Base-by-base conservation (phyloP, 2,113 vertebrate genomes). In the Chinchilla lanigera region DNA sequence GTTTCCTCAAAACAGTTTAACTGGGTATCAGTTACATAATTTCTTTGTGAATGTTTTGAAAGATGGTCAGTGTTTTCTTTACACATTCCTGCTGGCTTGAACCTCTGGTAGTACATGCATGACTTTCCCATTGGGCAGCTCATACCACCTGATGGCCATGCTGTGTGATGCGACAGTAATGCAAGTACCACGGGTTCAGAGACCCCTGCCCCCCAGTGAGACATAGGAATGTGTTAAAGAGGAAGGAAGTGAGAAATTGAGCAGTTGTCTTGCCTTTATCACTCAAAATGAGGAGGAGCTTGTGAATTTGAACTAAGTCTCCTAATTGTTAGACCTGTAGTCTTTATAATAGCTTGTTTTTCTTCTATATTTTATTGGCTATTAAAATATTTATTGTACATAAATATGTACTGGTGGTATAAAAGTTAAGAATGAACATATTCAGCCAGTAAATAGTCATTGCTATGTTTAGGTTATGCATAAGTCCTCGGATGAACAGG, bases 381-480 rank as follows among this genome's bases (percentile, higher is more conserved):
- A 56, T 91, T 92, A 41, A 96, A 54, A 20, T 96, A 83, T 8
- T 60, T 60, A 60, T 26, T 89, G 86, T 92, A 61, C 7, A 7
- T 60, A 26, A 60, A 71, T 69, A 47, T 94, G 24, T 93, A 78
- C 22, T 41, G 5, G 44, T 75, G 54, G 33, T 94, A 1, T 20
- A 90, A 50, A 82, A 44, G 71, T 58, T 33, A 92, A 19, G 52
- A 85, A 19, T 28, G 60, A 54, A 89, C 26, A 22, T 7, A 93
- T 63, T 83, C 28, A 61, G 30, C 58, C 24, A 54, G 78, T 82
- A 47, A 41, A 12, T 78, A 63, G 35, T 52, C 24, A 28, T 96
- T 95, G 71, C 63, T 85, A 19, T 11, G 10, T n/a, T 17, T 60
- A 85, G 26, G n/a, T 90, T 69, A 84, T 54, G 28, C 38, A 4